Evolutionary conservation across 2,797 vertebrate species (phyloP).

Genomic region (Poeciliopsis presidionis): DNA sequence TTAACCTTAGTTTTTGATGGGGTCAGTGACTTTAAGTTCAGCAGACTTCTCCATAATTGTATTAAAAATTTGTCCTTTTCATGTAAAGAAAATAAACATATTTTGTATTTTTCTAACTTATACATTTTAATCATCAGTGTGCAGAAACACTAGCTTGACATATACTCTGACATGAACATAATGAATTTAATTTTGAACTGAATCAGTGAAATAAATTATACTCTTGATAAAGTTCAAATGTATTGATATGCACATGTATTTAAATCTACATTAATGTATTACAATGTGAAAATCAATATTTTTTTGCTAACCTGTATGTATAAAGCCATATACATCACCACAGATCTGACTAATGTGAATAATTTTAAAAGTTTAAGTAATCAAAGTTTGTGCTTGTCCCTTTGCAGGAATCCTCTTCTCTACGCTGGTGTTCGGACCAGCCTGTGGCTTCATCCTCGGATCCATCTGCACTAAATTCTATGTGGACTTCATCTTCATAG

Average conservation of each 20-base stretch:
- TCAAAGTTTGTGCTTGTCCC: slow-evolving; percentile 14
- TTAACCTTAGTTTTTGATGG: too few relatives aligned
- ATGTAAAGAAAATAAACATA: neutral
- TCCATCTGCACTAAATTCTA: slow-evolving; percentile 99
- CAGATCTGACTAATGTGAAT: neutral
- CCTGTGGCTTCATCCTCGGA: slow-evolving; percentile 98
- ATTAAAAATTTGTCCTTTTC: neutral
- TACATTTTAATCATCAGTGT: neutral
- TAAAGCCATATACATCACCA: neutral
- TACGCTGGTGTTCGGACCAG: slow-evolving; percentile 96
- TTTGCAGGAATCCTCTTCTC: slow-evolving; percentile 96
- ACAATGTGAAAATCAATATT: too few relatives aligned
- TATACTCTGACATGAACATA: neutral
- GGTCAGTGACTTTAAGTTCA: neutral
- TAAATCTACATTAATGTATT: neutral
- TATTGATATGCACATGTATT: neutral
- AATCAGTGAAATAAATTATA: neutral
- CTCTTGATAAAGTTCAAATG: neutral
- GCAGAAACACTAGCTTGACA: neutral
- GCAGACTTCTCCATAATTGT: neutral
- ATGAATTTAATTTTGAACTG: neutral
- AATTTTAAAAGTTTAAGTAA: neutral
- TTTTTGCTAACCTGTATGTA: neutral
- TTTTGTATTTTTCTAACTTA: neutral
- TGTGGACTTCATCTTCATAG: slow-evolving; percentile 95